Evolutionary conservation across 2,797 vertebrate species (phyloP).

Genomic region (Vireo griseus): DNA sequence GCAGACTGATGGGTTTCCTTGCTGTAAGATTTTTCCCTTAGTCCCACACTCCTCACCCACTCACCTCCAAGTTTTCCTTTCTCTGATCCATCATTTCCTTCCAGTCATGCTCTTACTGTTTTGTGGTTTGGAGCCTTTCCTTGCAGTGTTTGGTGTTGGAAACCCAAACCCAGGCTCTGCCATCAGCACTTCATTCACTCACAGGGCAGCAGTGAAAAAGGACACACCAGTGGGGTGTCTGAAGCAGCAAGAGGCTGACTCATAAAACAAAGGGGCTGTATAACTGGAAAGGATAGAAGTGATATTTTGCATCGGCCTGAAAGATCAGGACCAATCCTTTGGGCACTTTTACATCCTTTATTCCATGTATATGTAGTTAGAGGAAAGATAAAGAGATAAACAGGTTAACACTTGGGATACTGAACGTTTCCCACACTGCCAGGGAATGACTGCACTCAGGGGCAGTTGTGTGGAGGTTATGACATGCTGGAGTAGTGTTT

Average conservation of each 20-base stretch:
- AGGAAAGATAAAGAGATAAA: neutral
- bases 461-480: neutral
- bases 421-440: neutral
- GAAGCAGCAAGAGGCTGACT: neutral
- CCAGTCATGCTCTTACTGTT: neutral
- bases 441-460: neutral
- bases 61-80: neutral
- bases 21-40: neutral
- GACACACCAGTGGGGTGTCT: neutral
- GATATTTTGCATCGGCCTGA: neutral
- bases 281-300: neutral
- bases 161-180: neutral
- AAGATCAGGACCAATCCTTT: neutral
- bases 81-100: neutral
- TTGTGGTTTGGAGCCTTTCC: neutral
- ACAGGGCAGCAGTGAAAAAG: neutral
- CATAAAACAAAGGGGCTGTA: neutral
- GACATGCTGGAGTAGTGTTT: neutral
- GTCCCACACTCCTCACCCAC: neutral
- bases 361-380: neutral
- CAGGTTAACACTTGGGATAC: neutral
- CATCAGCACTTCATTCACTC: neutral
- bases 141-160: neutral
- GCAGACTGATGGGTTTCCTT: neutral
- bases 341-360: neutral